Percentiles rank a stretch among this genome's conserved stretches.
Conservation (phyloP, 2,113 vertebrate genomes). For the Menura novaehollandiae region DNA sequence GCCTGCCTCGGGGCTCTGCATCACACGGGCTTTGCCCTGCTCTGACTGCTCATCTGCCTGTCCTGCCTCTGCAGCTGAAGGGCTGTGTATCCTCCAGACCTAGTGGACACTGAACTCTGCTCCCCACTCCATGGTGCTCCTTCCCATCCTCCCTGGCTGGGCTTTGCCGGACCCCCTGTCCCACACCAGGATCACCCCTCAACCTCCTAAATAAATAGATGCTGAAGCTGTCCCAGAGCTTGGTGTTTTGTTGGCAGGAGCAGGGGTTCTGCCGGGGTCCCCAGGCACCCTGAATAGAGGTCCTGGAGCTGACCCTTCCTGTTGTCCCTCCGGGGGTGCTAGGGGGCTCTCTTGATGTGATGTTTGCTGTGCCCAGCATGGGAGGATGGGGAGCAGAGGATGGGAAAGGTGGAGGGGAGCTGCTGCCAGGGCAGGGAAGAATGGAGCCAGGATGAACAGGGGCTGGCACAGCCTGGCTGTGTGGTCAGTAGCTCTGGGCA, state of each 20-base stretch:
- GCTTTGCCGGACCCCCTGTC: neutral
- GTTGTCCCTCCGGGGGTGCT: neutral
- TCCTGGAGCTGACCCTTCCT: neutral
- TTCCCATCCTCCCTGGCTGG: fast-evolving
- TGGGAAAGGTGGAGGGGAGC: neutral
- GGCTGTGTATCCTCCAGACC: neutral
- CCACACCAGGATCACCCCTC: neutral
- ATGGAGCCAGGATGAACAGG: neutral
- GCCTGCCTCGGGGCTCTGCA: fast-evolving
- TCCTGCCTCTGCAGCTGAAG: neutral
- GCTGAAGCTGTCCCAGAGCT: neutral
- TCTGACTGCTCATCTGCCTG: fast-evolving
- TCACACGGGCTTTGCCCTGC: neutral
- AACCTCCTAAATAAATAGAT: neutral
- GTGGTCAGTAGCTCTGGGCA: neutral
- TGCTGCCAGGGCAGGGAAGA: neutral
- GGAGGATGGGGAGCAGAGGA: neutral
- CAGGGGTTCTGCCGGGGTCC: neutral
- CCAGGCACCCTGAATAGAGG: neutral
- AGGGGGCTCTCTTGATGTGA: neutral
- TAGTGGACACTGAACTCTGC: neutral
- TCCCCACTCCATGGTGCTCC: fast-evolving
- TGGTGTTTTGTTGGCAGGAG: fast-evolving
- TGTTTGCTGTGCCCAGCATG: fast-evolving
- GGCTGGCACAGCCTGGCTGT: neutral